Conservation (phyloP, 2,113 vertebrate species). For the Coturnix japonica region DNA sequence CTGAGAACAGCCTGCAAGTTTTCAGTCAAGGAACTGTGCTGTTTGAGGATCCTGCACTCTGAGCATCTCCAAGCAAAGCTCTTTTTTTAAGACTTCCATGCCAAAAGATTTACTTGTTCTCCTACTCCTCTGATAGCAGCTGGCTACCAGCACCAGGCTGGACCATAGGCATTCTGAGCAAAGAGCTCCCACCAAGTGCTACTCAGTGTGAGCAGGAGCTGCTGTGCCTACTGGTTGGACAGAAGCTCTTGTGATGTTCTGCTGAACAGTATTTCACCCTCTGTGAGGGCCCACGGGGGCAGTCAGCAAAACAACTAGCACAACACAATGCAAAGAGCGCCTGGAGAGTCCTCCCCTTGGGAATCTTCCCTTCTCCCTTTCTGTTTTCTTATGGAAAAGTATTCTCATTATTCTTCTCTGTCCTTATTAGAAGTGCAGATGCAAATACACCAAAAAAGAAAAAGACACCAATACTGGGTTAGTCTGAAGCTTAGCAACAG, state of each 20-base stretch:
- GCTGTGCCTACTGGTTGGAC: accelerated
- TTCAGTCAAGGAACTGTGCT: neutral
- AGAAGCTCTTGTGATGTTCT: neutral
- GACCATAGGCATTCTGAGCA: neutral
- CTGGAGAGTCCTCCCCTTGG: neutral
- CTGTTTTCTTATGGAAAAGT: neutral
- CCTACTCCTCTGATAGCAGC: neutral
- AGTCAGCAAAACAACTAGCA: neutral
- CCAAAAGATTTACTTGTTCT: neutral
- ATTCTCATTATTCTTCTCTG: neutral
- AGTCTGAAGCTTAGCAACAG: neutral
- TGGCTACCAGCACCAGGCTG: neutral
- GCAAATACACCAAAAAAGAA: neutral
- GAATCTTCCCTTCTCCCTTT: neutral
- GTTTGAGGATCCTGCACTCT: neutral
- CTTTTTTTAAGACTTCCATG: neutral
- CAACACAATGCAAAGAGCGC: neutral
- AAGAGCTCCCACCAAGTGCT: neutral
- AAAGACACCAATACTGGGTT: neutral
- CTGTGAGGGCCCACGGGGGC: neutral
- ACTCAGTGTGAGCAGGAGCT: accelerated
- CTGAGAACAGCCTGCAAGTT: neutral
- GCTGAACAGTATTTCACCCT: neutral
- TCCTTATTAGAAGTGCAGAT: neutral
- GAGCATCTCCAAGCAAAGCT: neutral